A percentile compares a stretch with the other conserved stretches of the same genome.
Conservation (phyloP, 2,797 vertebrate genomes). For the Microctenopoma lineatum region DNA sequence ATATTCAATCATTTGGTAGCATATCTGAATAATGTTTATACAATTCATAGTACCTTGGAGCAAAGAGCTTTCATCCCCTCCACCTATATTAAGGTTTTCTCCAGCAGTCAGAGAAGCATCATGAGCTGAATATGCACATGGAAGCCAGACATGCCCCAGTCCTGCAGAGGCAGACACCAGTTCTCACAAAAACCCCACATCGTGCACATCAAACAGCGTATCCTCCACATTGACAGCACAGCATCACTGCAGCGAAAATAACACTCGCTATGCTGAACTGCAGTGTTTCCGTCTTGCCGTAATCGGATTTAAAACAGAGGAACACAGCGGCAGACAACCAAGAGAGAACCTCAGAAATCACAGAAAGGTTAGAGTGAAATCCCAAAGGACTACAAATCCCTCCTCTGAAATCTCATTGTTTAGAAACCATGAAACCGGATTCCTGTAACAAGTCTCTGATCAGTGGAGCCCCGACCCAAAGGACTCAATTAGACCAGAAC, state of each 20-base stretch:
- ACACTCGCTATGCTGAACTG: slow-evolving; percentile 52
- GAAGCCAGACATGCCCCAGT: slow-evolving; percentile 24
- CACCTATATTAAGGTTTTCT: slow-evolving; percentile 18
- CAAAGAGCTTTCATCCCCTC: slow-evolving; percentile 43
- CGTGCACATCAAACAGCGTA: slow-evolving; percentile 32
- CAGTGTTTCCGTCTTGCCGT: slow-evolving; percentile 70
- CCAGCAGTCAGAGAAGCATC: slow-evolving; percentile 10
- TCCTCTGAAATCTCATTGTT: slow-evolving; percentile 86
- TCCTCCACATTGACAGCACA: slow-evolving; percentile 21
- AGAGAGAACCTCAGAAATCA: slow-evolving; percentile 72
- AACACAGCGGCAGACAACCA: slow-evolving; percentile 71
- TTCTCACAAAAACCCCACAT: slow-evolving; percentile 30
- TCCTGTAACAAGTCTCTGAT: slow-evolving; percentile 87
- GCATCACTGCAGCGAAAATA: slow-evolving; percentile 27
- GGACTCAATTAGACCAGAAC: slow-evolving; percentile 88
- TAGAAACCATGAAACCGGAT: slow-evolving; percentile 87
- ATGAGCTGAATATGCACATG: slow-evolving; percentile 35
- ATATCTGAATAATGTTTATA: slow-evolving; percentile 28
- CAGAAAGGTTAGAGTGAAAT: slow-evolving; percentile 75
- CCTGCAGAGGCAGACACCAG: slow-evolving; percentile 18
- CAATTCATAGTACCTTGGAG: slow-evolving; percentile 24
- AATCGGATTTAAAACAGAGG: slow-evolving; percentile 82
- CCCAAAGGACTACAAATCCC: slow-evolving; percentile 85
- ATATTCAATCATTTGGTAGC: slow-evolving; percentile 41
- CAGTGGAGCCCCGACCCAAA: slow-evolving; percentile 82